These are phyloP conservation scores for Malurus cyaneus DNA, from an alignment of 2,113 vertebrate species.

Conservation along the genomic window DNA sequence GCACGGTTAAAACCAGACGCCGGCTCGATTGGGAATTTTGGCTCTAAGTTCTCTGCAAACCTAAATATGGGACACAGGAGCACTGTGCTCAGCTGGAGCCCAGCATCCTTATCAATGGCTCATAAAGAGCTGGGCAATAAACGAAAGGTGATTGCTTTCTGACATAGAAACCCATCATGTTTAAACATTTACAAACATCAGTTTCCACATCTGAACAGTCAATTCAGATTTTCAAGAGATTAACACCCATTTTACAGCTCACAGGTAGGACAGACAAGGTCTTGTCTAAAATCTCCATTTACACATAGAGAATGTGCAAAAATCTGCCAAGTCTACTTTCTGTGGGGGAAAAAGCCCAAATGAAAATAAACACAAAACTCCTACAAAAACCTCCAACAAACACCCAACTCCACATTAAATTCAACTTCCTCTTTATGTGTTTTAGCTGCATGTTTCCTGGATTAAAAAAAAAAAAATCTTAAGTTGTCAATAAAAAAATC, in stretches of 20 bases:
- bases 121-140: background rate
- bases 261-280: background rate
- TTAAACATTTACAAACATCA: background rate
- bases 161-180: background rate
- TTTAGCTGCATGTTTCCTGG: background rate
- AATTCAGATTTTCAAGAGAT: background rate
- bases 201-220: background rate
- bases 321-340: background rate
- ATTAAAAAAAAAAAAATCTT: no score
- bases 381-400: background rate
- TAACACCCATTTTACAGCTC: background rate
- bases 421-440: background rate
- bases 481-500: background rate
- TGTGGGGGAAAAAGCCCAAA: background rate
- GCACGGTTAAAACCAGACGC: conserved; percentile 76
- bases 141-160: background rate
- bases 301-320: background rate
- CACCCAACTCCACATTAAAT: background rate
- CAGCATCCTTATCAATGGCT: background rate
- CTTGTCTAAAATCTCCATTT: background rate
- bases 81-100: background rate
- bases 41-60: conserved; percentile 58
- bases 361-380: background rate
- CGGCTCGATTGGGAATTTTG: conserved; percentile 67
- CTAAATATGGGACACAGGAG: conserved; percentile 57